Conservation (phyloP, 2,113 vertebrate species). For the Amphiprion percula region DNA sequence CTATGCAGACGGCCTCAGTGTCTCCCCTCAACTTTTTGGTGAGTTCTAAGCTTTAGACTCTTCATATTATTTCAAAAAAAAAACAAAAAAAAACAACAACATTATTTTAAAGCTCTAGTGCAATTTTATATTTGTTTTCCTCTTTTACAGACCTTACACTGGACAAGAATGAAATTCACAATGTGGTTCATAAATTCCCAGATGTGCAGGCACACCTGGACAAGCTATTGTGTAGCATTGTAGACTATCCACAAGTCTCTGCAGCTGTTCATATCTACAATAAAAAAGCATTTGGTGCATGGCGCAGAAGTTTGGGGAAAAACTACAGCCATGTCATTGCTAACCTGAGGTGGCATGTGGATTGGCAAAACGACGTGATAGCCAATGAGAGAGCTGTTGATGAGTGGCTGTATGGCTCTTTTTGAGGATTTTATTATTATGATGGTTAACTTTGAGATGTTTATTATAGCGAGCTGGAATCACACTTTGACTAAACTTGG, state of each 20-base stretch:
- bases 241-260: constrained; percentile 92
- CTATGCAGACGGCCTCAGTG: constrained; percentile 88
- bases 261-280: constrained; percentile 89
- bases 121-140: constrained; percentile 5
- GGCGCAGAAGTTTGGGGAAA: constrained; percentile 87
- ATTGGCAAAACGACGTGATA: constrained; percentile 88
- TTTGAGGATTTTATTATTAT: constrained; percentile 21
- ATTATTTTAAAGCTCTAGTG: background rate
- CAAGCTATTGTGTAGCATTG: constrained; percentile 84
- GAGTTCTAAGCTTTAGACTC: constrained; percentile 47
- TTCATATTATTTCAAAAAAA: background rate
- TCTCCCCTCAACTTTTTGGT: constrained; percentile 93
- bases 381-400: constrained; percentile 88
- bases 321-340: constrained; percentile 91
- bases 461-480: constrained; percentile 26
- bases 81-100: background rate
- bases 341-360: constrained; percentile 93
- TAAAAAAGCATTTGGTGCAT: constrained; percentile 88
- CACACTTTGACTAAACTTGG: background rate
- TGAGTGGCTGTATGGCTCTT: constrained; percentile 82
- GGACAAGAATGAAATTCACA: constrained; percentile 92
- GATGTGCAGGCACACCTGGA: constrained; percentile 84
- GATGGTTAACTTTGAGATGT: background rate
- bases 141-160: constrained; percentile 87
- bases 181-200: constrained; percentile 87